phyloP scores from a whole-genome alignment of 2,888 invertebrate species.

The Urechis unicinctus region DNA sequence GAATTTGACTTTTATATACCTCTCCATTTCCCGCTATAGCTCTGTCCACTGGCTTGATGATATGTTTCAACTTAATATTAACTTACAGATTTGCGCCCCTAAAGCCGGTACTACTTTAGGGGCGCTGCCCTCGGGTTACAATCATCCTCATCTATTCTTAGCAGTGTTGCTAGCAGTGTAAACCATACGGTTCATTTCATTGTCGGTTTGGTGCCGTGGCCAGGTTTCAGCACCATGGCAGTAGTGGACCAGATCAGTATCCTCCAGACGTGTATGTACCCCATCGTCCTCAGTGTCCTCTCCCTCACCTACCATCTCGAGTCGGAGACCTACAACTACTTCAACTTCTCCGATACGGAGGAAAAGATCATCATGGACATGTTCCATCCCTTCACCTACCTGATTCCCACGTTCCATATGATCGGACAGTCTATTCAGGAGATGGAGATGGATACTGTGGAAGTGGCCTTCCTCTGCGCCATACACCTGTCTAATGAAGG shows the following conservation, averaged over 20 bases:
- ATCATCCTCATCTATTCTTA: no score
- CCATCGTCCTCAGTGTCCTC: slow-evolving; percentile 33
- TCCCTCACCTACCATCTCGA: slow-evolving; percentile 29
- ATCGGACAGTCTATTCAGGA: slow-evolving; percentile 31
- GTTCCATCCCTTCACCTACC: slow-evolving; percentile 7
- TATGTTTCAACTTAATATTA: no score
- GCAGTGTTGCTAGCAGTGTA: no score
- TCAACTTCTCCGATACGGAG: slow-evolving; percentile 25
- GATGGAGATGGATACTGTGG: slow-evolving; percentile 29
- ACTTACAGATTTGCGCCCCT: no score
- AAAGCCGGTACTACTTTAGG: no score
- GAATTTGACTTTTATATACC: no score
- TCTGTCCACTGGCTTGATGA: no score
- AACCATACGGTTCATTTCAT: background rate
- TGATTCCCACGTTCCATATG: slow-evolving; percentile 22
- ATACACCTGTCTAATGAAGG: slow-evolving; percentile 32
- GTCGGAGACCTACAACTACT: slow-evolving; percentile 33
- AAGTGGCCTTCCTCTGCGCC: slow-evolving; percentile 35
- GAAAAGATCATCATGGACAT: slow-evolving; percentile 3
- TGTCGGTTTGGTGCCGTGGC: background rate
- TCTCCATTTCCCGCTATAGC: no score
- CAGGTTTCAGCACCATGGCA: slow-evolving; percentile 35
- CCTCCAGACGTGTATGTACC: slow-evolving; percentile 37
- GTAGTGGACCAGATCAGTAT: slow-evolving; percentile 35
- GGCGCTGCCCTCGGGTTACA: no score